Base-by-base conservation (phyloP, 2,888 invertebrate genomes). In the Clostera curtula region DNA sequence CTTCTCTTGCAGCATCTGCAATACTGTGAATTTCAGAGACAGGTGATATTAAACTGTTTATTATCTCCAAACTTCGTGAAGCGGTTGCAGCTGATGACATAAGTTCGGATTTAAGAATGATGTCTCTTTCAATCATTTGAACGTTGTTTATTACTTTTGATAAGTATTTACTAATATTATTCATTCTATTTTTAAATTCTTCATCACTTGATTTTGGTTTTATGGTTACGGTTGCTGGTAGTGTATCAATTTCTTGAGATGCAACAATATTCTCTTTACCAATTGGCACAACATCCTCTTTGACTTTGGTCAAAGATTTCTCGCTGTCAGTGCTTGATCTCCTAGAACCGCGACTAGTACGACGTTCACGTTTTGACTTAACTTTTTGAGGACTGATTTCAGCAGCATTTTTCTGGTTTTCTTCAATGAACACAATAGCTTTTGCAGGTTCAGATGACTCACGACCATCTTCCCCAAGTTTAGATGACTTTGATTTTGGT, bases 51-150 rank as follows among this genome's bases (percentile, higher is more conserved):
- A 90, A 64, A 49, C 87, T 89, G 23, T 80, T 83, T 6, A 90
- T 85, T 13, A 90, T 87, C 58, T 88, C 89, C 35, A 90, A 79
- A 50, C 90, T 90, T 49, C 86, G 85, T 28, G 89, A 87, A 0
- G 89, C 89, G 2, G 90, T 87, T 12, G 88, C 86, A 5, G 88
- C 86, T 0, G 89, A 87, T 50, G 90, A 87, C 86, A 90, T 89
- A 35, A 88, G 70, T 24, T 87, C 86, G 5, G 90, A 88, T 57
- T 90, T 88, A 2, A 87, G 66, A 20, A 88, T 70, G 4, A 90
- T 86, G 62, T 90, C 89, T 41, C 87, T 85, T 63, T 90, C 88
- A 13, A 90, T 88, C 1, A 85, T 79, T 32, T 80, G 79, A 29
- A 91, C 63, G 40, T 88, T 85, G 32, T 86, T 86, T 58, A 58